A percentile compares a stretch with the other conserved stretches of the same genome.
phyloP scores from a whole-genome alignment of 2,888 invertebrate species.

The Andrena dorsata region DNA sequence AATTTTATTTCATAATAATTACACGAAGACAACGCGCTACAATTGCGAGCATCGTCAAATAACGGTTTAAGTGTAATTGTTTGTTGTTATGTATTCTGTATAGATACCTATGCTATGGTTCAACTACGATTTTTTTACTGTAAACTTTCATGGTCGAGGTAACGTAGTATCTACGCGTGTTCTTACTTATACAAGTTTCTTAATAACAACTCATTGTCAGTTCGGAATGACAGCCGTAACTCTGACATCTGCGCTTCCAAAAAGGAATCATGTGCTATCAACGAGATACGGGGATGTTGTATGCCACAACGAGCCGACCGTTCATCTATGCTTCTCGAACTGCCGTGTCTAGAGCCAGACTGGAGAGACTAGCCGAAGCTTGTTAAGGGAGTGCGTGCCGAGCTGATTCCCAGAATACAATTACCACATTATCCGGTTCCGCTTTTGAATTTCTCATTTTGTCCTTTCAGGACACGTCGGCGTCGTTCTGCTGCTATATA shows the following conservation, averaged over 20 bases:
- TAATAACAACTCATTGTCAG: constrained; percentile 28
- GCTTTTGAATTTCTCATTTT: constrained; percentile 77
- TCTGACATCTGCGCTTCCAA: constrained; percentile 52
- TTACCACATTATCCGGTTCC: constrained; percentile 79
- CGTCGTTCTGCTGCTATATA: constrained; percentile 34
- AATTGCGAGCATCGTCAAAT: too few relatives aligned
- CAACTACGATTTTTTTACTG: too few relatives aligned
- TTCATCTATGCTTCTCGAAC: constrained; percentile 37
- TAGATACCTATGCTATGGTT: too few relatives aligned
- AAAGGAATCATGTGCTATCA: constrained; percentile 56
- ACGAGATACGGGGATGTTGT: constrained; percentile 32
- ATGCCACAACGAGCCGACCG: constrained; percentile 35
- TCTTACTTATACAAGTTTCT: background rate
- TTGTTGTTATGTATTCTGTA: too few relatives aligned
- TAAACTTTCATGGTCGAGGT: too few relatives aligned
- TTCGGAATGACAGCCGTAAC: constrained; percentile 25
- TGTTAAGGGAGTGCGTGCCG: constrained; percentile 72
- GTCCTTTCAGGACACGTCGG: constrained; percentile 58
- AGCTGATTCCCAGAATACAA: constrained; percentile 75
- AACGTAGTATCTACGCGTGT: too few relatives aligned
- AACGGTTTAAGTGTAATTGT: too few relatives aligned
- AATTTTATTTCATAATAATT: background rate
- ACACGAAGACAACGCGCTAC: background rate
- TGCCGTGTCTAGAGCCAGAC: constrained; percentile 67
- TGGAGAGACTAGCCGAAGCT: constrained; percentile 61